phyloP scores from a whole-genome alignment of 2,113 vertebrate species.

The Stictonetta naevosa region DNA sequence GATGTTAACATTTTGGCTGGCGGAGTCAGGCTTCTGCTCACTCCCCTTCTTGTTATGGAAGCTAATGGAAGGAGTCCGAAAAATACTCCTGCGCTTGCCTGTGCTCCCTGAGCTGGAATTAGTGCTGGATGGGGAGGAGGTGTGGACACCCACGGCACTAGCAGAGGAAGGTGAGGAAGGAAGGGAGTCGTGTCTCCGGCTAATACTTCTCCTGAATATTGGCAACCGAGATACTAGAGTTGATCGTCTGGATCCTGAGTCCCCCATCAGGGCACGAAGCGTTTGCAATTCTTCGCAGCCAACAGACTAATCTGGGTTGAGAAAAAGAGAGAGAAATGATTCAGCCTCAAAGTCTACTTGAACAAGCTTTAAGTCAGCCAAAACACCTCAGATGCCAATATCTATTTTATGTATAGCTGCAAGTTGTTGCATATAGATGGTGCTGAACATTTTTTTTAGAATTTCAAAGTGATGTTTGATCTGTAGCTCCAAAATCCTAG shows the following conservation, averaged over 20 bases:
- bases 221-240: constrained; percentile 95
- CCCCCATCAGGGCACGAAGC: constrained; percentile 86
- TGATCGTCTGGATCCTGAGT: constrained; percentile 89
- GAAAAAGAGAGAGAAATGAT: not conserved
- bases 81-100: constrained; percentile 92
- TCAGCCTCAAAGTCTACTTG: not conserved
- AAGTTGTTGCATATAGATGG: not conserved
- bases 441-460: not conserved
- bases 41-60: constrained; percentile 88
- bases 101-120: constrained; percentile 97
- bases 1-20: constrained; percentile 79
- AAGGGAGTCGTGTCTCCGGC: constrained; percentile 91
- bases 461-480: not conserved
- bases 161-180: constrained; percentile 94
- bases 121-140: constrained; percentile 95
- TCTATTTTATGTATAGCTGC: not conserved
- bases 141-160: constrained; percentile 87
- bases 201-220: constrained; percentile 93
- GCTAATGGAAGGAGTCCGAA: constrained; percentile 91
- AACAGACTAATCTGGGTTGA: constrained; percentile 56
- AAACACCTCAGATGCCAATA: not conserved
- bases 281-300: constrained; percentile 10
- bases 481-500: not conserved
- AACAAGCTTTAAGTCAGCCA: not conserved
- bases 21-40: constrained; percentile 75